A percentile compares a stretch with the other conserved stretches of the same genome.
Conservation (phyloP, 2,888 invertebrate genomes). For the Ceriagrion tenellum region DNA sequence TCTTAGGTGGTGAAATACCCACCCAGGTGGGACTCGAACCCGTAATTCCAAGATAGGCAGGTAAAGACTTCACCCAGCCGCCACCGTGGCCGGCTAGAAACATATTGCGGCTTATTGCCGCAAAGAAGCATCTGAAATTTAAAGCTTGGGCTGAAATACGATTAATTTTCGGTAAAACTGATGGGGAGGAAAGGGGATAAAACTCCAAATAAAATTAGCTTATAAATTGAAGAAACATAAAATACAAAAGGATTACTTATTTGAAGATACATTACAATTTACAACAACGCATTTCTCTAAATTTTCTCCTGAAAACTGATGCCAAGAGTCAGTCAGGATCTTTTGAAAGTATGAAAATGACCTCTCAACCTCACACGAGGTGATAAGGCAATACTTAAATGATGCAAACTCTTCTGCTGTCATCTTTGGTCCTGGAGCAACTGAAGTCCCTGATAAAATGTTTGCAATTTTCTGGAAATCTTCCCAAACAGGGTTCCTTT, state of each 20-base stretch:
- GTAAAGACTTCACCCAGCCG: not conserved
- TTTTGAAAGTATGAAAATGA: not conserved
- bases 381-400: too few relatives aligned
- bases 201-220: too few relatives aligned
- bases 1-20: too few relatives aligned
- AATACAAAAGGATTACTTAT: not conserved
- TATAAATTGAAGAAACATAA: too few relatives aligned
- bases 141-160: not conserved
- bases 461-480: not conserved
- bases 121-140: not conserved
- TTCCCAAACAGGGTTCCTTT: not conserved
- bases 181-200: not conserved
- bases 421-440: too few relatives aligned
- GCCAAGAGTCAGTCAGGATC: not conserved
- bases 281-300: not conserved
- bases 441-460: not conserved
- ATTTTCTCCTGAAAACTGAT: not conserved
- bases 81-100: not conserved
- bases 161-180: not conserved
- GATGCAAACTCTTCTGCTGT: too few relatives aligned
- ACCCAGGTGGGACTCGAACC: too few relatives aligned
- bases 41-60: not conserved
- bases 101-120: not conserved
- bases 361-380: too few relatives aligned
- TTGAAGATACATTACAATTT: not conserved